phyloP scores from a whole-genome alignment of 1,140 invertebrate species.

The Lepidostoma basale region DNA sequence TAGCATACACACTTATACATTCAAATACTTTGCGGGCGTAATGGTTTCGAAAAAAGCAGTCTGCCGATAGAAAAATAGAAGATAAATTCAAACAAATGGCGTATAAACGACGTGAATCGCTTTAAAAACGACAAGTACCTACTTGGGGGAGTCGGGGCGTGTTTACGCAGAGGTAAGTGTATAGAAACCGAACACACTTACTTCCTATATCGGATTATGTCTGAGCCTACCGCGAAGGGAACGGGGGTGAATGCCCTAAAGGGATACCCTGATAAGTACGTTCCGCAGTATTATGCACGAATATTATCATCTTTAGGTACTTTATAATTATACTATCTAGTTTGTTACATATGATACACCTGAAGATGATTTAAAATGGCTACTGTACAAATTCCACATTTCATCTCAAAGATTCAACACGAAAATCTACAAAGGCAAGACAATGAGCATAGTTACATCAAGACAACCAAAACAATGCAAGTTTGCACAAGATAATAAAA shows the following conservation, averaged over 20 bases:
- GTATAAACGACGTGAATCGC: slow-evolving; percentile 39
- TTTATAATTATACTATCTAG: no score
- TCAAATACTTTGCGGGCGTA: slow-evolving; percentile 37
- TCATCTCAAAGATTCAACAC: no score
- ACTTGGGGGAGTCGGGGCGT: not conserved
- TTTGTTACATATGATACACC: no score
- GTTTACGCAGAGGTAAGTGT: slow-evolving; percentile 23
- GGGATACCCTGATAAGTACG: no score
- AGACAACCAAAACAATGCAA: no score
- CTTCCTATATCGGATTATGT: slow-evolving; percentile 16
- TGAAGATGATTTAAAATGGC: no score
- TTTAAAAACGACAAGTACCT: slow-evolving; percentile 37
- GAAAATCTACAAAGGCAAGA: no score
- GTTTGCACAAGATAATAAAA: no score
- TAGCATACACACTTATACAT: slow-evolving; percentile 42
- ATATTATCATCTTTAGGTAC: no score
- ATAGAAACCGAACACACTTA: slow-evolving; percentile 10
- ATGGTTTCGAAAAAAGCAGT: slow-evolving; percentile 37
- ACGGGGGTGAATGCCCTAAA: slow-evolving; percentile 1
- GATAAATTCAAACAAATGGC: slow-evolving; percentile 40
- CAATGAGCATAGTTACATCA: no score
- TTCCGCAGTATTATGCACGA: no score
- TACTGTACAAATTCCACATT: no score
- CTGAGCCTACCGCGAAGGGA: slow-evolving; percentile 3
- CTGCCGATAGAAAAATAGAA: slow-evolving; percentile 29